Base-by-base conservation (phyloP, 2,113 vertebrate genomes). In the Crotophaga sulcirostris region DNA sequence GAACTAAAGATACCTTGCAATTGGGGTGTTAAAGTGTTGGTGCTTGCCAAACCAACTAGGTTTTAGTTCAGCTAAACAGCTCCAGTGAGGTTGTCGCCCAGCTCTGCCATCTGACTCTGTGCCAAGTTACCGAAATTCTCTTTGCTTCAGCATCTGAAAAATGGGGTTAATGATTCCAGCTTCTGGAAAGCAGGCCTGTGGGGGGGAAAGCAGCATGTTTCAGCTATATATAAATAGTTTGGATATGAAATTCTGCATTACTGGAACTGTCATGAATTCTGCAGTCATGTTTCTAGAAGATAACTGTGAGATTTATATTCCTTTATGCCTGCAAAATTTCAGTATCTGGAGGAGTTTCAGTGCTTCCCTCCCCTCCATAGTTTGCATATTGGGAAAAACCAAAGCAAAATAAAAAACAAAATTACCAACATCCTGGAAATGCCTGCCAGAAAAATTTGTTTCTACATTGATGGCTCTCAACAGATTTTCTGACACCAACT, bases 401-500 rank as follows among this genome's bases (percentile, higher is more conserved):
- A 90, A 81, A 76, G 26, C 4, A 36, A n/a, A 73, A 73, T 58
- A 54, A 56, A 54, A n/a, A 73, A 69, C 55, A 59, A 58, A 54
- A 49, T 6, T n/a, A 21, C 47, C 63, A 70, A 56, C 49, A 75
- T 84, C 38, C 52, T 80, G 60, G 52, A 83, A 95, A 72, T 23
- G n/a, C 47, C 63, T 76, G 70, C 62, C 68, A 88, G 79, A 45
- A 75, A 80, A 93, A 64, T 67, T 88, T n/a, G 44, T 54, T 80
- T 80, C 85, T 72, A 29, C 38, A 4, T 52, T 70, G 64, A 85
- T 87, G 60, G 68, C 33, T 74, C 83, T 86, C 63, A 85, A 63
- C 67, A 83, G 82, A 80, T 92, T 89, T 92, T 68, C 86, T 95
- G 82, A 64, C 92, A 88, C 60, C 68, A 69, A 24, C 19, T 59